Evolutionary conservation across 2,113 vertebrate genomes (phyloP), one percentile per base, ranked within the genome.

Genomic region (Galbula dea): DNA sequence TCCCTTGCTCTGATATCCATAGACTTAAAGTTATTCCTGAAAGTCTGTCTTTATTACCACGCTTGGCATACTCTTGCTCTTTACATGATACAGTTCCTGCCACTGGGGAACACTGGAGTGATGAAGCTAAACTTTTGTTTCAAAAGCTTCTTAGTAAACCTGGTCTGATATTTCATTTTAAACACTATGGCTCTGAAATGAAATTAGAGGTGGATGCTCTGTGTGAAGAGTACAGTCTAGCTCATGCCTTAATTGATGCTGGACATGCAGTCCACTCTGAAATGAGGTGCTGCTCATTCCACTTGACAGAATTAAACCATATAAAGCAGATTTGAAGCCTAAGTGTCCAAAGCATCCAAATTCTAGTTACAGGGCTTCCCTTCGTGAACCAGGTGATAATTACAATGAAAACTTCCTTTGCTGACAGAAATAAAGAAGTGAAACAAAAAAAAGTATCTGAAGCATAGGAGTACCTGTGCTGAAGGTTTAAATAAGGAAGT

Each of bases 11-110:
- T 30, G 94, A 98, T 73, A 46, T 85, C 59, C 62, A 67, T 72
- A 88, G 97, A 86, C 95, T 99, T 57, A 98, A 98, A 97, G 91
- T 65, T 82, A 91, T 98, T 92, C 97, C 98, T 3, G 91, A 97
- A 55, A 94, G 96, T 54, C 68, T 98, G 51, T 57, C 72, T 9
- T 26, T n/a, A 16, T 80, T 98, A 15, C 98, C 98, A 7, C 97
- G 94, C 52, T 89, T 98, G 55, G 97, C 96, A 29, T 97, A 98
- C 57, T 97, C 96, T 29, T 99, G 98, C 72, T 45, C 84, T 49
- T 97, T 99, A 69, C 93, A 96, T 84, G 97, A 97, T 59, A 86
- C 97, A 17, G 96, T 94, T 91, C 98, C 99, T 48, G 89, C 86
- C 17, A 52, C 61, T 30, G 96, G 96, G 13, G 43, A 94, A 3